Percentiles rank a stretch among this genome's conserved stretches.
phyloP scores from a whole-genome alignment of 2,797 vertebrate species.

The Peromyscus melanophrys region DNA sequence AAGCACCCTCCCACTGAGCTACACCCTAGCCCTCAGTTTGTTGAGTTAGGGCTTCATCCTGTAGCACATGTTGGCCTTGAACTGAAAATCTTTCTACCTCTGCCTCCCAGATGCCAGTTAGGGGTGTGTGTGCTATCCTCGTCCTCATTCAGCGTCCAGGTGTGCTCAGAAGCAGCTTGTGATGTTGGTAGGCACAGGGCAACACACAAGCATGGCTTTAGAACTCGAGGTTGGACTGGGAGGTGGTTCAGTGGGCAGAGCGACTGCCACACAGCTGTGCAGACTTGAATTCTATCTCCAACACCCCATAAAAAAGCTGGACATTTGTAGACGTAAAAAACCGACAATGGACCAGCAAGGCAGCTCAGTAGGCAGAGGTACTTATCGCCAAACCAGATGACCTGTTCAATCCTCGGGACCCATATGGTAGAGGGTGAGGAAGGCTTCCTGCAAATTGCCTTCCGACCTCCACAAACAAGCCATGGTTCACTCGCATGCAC shows the following conservation, averaged over 20 bases:
- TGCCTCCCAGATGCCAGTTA: not conserved
- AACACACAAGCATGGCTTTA: not conserved
- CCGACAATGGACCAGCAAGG: not conserved
- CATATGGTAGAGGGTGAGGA: not conserved
- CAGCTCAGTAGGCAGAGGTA: not conserved
- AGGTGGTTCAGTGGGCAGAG: not conserved
- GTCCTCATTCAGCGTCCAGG: not conserved
- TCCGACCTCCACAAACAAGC: not conserved
- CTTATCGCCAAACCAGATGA: not conserved
- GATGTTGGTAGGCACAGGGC: fast-evolving
- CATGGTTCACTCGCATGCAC: too few relatives aligned
- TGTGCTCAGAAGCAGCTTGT: not conserved
- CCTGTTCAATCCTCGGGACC: not conserved
- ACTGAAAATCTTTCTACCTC: not conserved
- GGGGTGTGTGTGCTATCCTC: too few relatives aligned
- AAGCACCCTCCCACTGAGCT: not conserved
- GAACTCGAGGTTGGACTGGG: not conserved
- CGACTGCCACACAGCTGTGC: not conserved
- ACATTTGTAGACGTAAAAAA: not conserved
- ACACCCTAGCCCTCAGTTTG: not conserved
- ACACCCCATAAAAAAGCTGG: not conserved
- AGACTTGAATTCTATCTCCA: not conserved
- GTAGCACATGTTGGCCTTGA: not conserved
- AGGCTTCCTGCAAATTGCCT: not conserved
- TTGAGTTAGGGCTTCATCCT: not conserved